phyloP scores from a whole-genome alignment of 2,113 vertebrate species.

The Tapirus terrestris region DNA sequence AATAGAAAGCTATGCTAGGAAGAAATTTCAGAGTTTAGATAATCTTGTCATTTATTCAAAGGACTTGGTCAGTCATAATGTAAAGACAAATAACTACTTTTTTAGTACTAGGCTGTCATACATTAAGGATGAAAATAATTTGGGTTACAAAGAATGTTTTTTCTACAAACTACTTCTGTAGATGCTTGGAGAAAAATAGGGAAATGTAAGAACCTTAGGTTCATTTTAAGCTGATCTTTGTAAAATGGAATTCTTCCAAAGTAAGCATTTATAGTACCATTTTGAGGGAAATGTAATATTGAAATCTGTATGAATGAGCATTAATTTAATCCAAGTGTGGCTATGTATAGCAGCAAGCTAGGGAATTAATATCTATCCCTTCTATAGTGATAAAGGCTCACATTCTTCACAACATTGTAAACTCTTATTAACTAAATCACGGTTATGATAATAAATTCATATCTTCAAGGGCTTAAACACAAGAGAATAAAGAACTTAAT shows the following conservation, averaged over 20 bases:
- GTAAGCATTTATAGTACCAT: conserved; percentile 26
- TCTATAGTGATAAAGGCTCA: conserved; percentile 34
- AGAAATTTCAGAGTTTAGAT: background rate
- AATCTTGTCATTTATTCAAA: conserved; percentile 20
- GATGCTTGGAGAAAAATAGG: background rate
- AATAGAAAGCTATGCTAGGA: background rate
- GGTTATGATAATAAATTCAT: conserved; percentile 63
- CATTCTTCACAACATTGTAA: conserved; percentile 23
- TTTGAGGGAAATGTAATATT: conserved; percentile 47
- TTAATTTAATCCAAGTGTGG: conserved; percentile 52
- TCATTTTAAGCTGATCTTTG: conserved; percentile 56
- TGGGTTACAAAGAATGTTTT: conserved; percentile 62
- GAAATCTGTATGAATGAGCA: conserved; percentile 28
- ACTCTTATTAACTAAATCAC: conserved; percentile 52
- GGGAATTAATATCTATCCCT: conserved; percentile 54
- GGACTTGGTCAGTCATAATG: background rate
- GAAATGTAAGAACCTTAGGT: conserved; percentile 29
- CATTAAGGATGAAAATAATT: conserved; percentile 53
- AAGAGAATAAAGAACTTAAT: conserved; percentile 67
- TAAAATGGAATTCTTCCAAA: conserved; percentile 47
- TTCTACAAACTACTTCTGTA: conserved; percentile 50
- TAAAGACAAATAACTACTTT: conserved; percentile 67
- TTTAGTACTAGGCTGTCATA: background rate
- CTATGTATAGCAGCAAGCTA: conserved; percentile 45
- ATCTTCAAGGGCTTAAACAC: conserved; percentile 54